Evolutionary conservation across 2,113 vertebrate genomes (phyloP), one percentile per base, ranked within the genome.

Genomic region (Lathamus discolor): DNA sequence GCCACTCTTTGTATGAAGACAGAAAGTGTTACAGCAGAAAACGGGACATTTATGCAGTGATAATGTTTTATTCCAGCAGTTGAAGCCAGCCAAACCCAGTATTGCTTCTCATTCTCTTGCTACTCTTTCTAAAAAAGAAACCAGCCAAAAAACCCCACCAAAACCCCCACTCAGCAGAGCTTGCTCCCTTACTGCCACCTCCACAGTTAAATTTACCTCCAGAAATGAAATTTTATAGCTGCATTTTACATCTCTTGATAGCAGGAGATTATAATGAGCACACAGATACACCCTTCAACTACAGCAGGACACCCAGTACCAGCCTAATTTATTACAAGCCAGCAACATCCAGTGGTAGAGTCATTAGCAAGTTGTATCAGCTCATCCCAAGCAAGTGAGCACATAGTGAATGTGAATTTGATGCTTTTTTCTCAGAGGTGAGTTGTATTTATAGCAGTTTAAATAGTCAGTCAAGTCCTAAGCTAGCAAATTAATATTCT

Each of bases 401-500:
- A 54, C 46, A 49, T 31, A 86, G 31, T 92, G 77, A 28, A 48
- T 51, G 31, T 88, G 80, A 29, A 48, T 51, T 62, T 81, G 43
- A 54, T 25, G 61, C 24, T 69, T 78, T 81, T 61, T 66, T 49
- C 87, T 89, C 54, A 49, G 82, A 96, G 67, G 63, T 74, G 55
- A 90, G 37, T 37, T 79, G 52, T 74, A 85, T 95, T 88, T 89
- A 92, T 61, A 96, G 81, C 61, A 63, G 57, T 80, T 81, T 88
- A 83, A 88, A 72, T 6, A 91, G 86, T 55, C 69, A 94, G 76
- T 35, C 76, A 93, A 95, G 55, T 73, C 95, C 88, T 95, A 75
- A 76, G 81, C 90, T 43, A 80, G 70, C 33, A 94, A 94, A 96
- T 97, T 94, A 92, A 96, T 88, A 85, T 80, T 82, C 77, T 70